phyloP scores from a whole-genome alignment of 1,140 invertebrate genomes.

The Eulimnadia texana region DNA sequence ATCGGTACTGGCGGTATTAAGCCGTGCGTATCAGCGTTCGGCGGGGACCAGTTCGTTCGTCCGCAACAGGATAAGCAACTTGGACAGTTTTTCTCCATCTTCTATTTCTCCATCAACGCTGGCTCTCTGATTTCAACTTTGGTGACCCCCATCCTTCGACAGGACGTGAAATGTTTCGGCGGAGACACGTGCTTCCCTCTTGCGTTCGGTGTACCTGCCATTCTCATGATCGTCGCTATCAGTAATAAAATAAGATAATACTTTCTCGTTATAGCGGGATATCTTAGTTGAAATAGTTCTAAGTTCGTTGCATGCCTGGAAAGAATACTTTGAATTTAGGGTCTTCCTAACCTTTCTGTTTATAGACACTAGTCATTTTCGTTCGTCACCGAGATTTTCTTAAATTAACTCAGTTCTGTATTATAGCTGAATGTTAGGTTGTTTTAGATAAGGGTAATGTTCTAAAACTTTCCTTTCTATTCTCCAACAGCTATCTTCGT shows the following conservation, averaged over 20 bases:
- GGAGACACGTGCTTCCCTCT: constrained; percentile 69
- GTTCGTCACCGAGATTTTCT: too few relatives aligned
- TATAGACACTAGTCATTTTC: too few relatives aligned
- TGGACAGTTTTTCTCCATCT: constrained; percentile 76
- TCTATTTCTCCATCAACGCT: constrained; percentile 86
- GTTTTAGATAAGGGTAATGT: background rate
- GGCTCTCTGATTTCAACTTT: constrained; percentile 81
- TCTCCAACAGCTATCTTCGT: constrained; percentile 76
- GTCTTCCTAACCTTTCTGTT: too few relatives aligned
- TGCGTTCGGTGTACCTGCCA: constrained; percentile 79
- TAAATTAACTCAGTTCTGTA: too few relatives aligned
- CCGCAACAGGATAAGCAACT: constrained; percentile 61
- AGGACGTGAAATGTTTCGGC: constrained; percentile 64
- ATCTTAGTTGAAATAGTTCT: too few relatives aligned
- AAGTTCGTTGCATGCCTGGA: too few relatives aligned
- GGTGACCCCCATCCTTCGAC: constrained; percentile 67
- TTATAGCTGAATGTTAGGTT: too few relatives aligned
- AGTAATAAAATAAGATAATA: too few relatives aligned
- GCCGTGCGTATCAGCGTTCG: constrained; percentile 91
- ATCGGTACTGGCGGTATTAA: constrained; percentile 92
- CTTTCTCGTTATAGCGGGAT: too few relatives aligned
- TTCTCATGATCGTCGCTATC: constrained; percentile 67
- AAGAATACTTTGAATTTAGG: too few relatives aligned
- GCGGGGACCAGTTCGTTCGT: constrained; percentile 79
- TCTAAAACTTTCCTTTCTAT: constrained; percentile 33